Evolutionary conservation across 2,113 vertebrate genomes (phyloP).

Genomic region (Anhinga rufa): DNA sequence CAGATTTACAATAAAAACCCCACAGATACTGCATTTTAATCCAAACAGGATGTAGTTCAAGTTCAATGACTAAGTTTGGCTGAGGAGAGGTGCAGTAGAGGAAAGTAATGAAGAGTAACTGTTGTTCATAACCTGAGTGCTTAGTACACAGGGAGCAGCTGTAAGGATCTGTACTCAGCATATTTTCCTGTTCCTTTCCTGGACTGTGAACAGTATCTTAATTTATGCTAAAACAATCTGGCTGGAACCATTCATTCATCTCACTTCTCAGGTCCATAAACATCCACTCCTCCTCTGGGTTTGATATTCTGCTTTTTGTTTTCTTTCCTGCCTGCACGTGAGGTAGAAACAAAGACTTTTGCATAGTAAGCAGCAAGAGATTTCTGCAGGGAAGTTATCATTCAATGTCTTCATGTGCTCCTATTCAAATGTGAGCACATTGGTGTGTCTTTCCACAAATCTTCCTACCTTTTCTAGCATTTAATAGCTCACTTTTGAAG

Average conservation of each 20-base stretch:
- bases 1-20: neutral
- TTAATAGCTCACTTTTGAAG: neutral
- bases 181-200: neutral
- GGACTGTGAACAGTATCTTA: neutral
- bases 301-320: neutral
- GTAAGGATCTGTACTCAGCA: neutral
- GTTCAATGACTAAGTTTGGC: neutral
- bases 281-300: neutral
- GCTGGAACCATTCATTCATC: neutral
- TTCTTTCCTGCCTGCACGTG: neutral
- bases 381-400: neutral
- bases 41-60: neutral
- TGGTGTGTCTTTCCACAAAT: neutral
- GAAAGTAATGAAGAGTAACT: neutral
- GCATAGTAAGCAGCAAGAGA: neutral
- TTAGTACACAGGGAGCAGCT: neutral
- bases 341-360: neutral
- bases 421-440: neutral
- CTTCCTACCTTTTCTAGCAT: neutral
- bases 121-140: neutral
- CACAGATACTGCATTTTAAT: neutral
- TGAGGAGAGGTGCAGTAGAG: neutral
- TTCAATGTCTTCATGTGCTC: neutral
- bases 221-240: neutral
- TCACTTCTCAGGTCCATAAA: neutral